A percentile compares a stretch with the other conserved stretches of the same genome.
Conservation (phyloP, 2,888 invertebrate genomes). For the Drosophila setosimentum region DNA sequence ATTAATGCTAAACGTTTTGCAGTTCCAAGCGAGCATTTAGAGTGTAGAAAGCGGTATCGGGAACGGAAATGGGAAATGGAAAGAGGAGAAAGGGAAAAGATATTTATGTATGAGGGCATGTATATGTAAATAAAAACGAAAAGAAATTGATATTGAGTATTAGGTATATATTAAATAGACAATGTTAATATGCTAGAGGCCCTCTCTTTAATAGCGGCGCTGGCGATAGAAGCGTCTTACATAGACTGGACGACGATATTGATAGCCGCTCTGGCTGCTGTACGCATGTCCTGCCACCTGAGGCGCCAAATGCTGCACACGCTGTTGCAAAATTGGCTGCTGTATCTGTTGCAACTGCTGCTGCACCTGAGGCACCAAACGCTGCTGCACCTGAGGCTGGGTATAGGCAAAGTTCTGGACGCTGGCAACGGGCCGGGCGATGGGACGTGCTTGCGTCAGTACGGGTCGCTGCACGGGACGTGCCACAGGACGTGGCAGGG, state of each 20-base stretch:
- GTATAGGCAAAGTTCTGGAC: slow-evolving; percentile 49
- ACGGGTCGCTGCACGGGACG: slow-evolving; percentile 12
- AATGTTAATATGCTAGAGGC: slow-evolving; percentile 57
- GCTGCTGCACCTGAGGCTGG: slow-evolving; percentile 58
- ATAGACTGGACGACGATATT: slow-evolving; percentile 83
- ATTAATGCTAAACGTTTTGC: slow-evolving; percentile 49
- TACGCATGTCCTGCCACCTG: slow-evolving; percentile 70
- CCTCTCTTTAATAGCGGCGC: slow-evolving; percentile 74
- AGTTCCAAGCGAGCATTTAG: slow-evolving; percentile 49
- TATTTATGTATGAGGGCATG: slow-evolving; percentile 1
- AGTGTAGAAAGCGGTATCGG: slow-evolving; percentile 39
- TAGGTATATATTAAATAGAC: slow-evolving; percentile 67
- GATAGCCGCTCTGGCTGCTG: slow-evolving; percentile 77
- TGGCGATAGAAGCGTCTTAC: slow-evolving; percentile 80
- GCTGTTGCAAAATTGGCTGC: slow-evolving; percentile 48
- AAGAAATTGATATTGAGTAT: slow-evolving; percentile 48
- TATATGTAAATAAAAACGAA: slow-evolving; percentile 61
- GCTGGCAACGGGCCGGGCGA: slow-evolving; percentile 61
- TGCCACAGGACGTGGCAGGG: slow-evolving; percentile 43
- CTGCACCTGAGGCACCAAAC: slow-evolving; percentile 48
- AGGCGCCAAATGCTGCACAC: slow-evolving; percentile 66
- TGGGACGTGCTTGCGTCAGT: slow-evolving; percentile 45
- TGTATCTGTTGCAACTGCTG: not conserved
- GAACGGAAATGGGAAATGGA: slow-evolving; percentile 33
- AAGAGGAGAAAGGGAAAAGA: slow-evolving; percentile 19